Conservation (phyloP, 1,140 invertebrate genomes). For the Trichonephila clavipes region DNA sequence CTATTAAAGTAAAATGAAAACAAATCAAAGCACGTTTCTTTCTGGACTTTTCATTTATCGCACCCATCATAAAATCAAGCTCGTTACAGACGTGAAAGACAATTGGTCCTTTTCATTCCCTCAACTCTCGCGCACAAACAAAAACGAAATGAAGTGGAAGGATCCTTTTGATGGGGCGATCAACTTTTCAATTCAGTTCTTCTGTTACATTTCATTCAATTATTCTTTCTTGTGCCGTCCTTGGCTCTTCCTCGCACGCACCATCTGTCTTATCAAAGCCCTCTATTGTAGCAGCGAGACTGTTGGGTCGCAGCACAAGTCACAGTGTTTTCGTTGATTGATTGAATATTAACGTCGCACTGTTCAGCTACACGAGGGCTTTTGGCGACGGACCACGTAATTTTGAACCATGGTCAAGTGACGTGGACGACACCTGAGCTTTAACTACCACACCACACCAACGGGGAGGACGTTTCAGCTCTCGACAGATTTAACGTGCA, state of each 20-base stretch:
- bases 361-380: no score
- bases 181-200: constrained; percentile 52
- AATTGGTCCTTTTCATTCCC: constrained; percentile 49
- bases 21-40: constrained; percentile 29
- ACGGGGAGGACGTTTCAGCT: no score
- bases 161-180: constrained; percentile 37
- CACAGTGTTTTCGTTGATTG: background rate
- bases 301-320: background rate
- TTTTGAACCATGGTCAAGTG: no score
- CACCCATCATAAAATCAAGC: constrained; percentile 27
- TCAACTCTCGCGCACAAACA: background rate
- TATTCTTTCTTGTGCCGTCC: constrained; percentile 21
- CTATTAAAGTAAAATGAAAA: background rate
- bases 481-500: no score
- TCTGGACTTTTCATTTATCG: constrained; percentile 20
- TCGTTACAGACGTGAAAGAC: constrained; percentile 27
- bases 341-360: no score
- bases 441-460: no score
- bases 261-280: background rate
- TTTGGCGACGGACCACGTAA: no score
- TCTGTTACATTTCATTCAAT: constrained; percentile 48
- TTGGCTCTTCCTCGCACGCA: background rate
- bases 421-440: no score
- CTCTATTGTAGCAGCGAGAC: background rate
- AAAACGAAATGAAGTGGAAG: background rate